These are phyloP conservation scores for Sorex fumeus DNA, from an alignment of 2,113 vertebrate species.

Conservation along the genomic window DNA sequence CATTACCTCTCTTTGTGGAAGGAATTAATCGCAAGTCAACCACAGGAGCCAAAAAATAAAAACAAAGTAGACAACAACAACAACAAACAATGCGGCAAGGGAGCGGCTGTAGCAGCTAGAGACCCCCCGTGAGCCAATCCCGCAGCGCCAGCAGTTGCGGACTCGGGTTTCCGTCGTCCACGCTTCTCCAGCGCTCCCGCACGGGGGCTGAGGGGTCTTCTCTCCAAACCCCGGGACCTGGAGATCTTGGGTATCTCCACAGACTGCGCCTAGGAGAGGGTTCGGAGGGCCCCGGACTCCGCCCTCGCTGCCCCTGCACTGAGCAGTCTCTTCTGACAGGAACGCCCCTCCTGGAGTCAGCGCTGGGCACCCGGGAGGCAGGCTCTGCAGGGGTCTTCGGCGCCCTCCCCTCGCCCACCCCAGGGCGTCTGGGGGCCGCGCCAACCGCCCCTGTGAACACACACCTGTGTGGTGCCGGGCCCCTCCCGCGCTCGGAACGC, in stretches of 20 bases:
- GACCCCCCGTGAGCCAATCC: conserved; percentile 69
- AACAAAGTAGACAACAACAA: conserved; percentile 21
- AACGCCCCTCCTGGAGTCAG: no score
- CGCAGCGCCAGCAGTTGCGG: conserved; percentile 57
- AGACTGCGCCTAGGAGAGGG: background rate
- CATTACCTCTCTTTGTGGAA: conserved; percentile 71
- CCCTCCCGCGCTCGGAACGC: conserved; percentile 41
- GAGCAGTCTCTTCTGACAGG: no score
- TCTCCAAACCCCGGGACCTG: conserved; percentile 21
- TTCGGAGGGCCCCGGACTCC: no score
- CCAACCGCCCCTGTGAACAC: background rate
- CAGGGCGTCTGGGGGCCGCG: no score
- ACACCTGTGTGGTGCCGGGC: background rate
- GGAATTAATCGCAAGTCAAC: conserved; percentile 70
- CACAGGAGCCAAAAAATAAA: conserved; percentile 17
- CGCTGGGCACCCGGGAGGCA: background rate
- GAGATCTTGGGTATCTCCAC: conserved; percentile 47
- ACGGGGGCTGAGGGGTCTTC: background rate
- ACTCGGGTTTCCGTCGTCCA: conserved; percentile 66
- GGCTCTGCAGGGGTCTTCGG: no score
- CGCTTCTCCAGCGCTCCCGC: background rate
- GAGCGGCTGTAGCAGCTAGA: conserved; percentile 64
- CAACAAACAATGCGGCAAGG: conserved; percentile 33
- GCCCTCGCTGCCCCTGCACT: no score
- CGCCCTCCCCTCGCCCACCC: no score